A percentile compares a stretch with the other conserved stretches of the same genome.
Conservation (phyloP, 2,797 vertebrate genomes). For the Myotis pilosus region DNA sequence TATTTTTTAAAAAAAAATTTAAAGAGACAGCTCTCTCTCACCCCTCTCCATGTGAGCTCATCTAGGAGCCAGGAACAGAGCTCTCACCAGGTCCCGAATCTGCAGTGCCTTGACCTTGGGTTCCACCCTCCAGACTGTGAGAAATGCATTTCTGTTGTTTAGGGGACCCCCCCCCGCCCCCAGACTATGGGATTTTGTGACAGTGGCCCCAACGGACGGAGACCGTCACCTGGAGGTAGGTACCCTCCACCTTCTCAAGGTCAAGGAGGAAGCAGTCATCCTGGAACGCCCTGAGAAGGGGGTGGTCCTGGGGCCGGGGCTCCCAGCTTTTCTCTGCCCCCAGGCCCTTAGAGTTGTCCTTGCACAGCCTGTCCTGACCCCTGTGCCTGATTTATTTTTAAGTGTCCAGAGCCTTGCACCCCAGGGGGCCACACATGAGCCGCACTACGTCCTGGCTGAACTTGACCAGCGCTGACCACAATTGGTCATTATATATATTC, state of each 20-base stretch:
- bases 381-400: too few relatives aligned
- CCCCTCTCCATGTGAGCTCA: too few relatives aligned
- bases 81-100: too few relatives aligned
- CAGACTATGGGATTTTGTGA: background rate
- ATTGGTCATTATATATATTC: too few relatives aligned
- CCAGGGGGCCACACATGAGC: background rate
- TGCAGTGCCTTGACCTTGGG: too few relatives aligned
- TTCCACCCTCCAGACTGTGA: too few relatives aligned
- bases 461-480: rapidly evolving
- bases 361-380: background rate
- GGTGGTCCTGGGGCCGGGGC: background rate
- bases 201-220: background rate
- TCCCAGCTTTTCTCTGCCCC: background rate
- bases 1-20: too few relatives aligned
- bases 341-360: background rate
- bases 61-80: too few relatives aligned
- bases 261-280: background rate
- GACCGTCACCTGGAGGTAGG: background rate
- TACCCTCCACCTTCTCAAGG: too few relatives aligned
- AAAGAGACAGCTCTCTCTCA: too few relatives aligned
- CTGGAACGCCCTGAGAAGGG: rapidly evolving
- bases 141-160: too few relatives aligned
- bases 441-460: background rate
- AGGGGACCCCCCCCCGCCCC: too few relatives aligned
- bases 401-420: background rate